phyloP scores from a whole-genome alignment of 2,113 vertebrate genomes.

The Oenanthe melanoleuca region DNA sequence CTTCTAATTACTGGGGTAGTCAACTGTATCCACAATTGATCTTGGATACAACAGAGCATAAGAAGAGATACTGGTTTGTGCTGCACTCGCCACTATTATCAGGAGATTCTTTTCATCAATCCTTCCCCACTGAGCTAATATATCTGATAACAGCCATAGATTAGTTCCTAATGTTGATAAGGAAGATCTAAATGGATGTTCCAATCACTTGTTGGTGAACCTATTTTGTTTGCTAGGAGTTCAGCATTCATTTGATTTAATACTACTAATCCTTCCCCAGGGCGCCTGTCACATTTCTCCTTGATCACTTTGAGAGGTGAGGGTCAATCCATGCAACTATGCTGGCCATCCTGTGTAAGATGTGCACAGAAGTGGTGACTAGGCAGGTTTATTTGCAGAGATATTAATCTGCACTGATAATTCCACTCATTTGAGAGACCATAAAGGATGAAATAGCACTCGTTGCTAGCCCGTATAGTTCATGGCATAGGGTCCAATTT shows the following conservation, averaged over 20 bases:
- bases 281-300: neutral
- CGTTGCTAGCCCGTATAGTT: neutral
- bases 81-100: too few relatives aligned
- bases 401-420: neutral
- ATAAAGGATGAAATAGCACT: neutral
- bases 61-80: neutral
- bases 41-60: neutral
- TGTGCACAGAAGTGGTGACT: neutral
- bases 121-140: neutral
- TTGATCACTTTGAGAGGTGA: neutral
- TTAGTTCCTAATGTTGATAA: neutral
- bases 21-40: neutral
- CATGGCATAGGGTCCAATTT: neutral
- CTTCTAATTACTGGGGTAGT: neutral
- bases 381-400: too few relatives aligned
- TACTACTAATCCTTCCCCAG: neutral
- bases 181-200: neutral
- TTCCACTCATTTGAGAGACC: neutral
- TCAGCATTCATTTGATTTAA: neutral
- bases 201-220: neutral
- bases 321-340: neutral
- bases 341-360: too few relatives aligned
- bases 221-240: neutral
- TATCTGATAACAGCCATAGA: neutral
- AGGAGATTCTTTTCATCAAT: neutral